Evolutionary conservation across 2,888 invertebrate genomes (phyloP).

Genomic region (Melinopterus prodromus): DNA sequence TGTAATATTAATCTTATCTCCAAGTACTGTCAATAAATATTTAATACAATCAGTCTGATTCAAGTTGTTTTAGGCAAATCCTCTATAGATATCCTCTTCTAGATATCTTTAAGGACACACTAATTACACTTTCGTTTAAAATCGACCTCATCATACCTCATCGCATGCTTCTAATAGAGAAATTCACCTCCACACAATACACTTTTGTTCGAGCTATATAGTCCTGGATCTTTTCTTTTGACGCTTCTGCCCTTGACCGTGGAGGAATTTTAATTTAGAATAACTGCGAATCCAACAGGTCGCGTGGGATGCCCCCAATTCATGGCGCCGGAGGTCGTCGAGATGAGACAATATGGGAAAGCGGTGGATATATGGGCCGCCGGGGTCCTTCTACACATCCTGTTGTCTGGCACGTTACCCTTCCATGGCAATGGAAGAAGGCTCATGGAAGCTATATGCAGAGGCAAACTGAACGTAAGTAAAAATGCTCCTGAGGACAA

Average conservation of each 20-base stretch:
- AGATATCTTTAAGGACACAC: no score
- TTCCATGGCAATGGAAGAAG: conserved; percentile 95
- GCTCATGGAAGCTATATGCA: conserved; percentile 90
- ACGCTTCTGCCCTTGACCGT: background rate
- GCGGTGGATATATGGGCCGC: conserved; percentile 98
- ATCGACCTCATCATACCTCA: background rate
- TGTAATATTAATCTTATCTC: no score
- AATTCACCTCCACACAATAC: background rate
- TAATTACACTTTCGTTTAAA: no score
- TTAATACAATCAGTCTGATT: no score
- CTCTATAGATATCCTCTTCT: no score
- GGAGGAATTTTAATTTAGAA: background rate
- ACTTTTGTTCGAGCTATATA: background rate
- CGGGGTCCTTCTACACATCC: conserved; percentile 91
- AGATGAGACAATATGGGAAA: conserved; percentile 89
- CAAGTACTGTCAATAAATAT: no score
- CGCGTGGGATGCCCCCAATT: conserved; percentile 96
- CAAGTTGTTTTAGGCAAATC: no score
- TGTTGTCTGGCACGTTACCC: conserved; percentile 93
- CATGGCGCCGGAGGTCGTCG: conserved; percentile 98
- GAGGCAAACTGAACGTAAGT: conserved; percentile 81
- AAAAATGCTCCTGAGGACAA: no score
- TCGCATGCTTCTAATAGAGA: background rate
- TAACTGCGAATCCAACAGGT: conserved; percentile 64
- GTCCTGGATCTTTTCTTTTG: background rate